Evolutionary conservation across 30 jellyfish, hydroid and myxozoan genomes (phyloP).

Genomic region (Phacellophora camtschatica): DNA sequence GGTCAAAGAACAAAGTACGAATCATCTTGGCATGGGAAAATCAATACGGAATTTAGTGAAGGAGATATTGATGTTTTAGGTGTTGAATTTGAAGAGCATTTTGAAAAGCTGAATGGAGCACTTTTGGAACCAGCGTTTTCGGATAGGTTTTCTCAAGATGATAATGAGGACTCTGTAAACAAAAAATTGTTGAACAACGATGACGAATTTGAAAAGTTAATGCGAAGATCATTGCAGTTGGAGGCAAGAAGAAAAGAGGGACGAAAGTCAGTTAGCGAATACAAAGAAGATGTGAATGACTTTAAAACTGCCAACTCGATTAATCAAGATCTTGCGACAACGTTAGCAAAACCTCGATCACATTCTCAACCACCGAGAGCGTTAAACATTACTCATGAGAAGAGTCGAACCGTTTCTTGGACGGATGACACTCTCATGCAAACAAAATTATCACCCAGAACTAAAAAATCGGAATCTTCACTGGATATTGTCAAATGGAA

Average conservation of each 20-base stretch:
- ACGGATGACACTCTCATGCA: neutral
- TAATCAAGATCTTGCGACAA: too few relatives aligned
- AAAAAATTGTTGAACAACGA: neutral
- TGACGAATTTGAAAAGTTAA: slow-evolving; percentile 41
- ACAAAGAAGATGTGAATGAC: neutral
- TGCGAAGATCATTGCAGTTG: slow-evolving; percentile 25
- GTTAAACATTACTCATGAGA: neutral
- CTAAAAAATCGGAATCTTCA: neutral
- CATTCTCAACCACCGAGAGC: neutral
- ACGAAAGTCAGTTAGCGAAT: neutral
- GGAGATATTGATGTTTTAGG: neutral
- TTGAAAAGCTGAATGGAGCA: neutral
- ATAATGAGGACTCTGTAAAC: neutral
- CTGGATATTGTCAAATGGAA: slow-evolving; percentile 32
- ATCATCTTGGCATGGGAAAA: neutral
- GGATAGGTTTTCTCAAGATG: neutral
- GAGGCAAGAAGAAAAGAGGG: neutral
- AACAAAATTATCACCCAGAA: neutral
- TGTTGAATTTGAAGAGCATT: neutral
- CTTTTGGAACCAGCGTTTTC: neutral
- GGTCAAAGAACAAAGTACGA: neutral
- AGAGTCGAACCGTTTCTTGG: neutral
- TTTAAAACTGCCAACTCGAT: neutral
- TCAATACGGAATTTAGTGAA: neutral
- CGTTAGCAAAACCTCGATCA: neutral